Conservation (phyloP, 2,113 vertebrate species). For the Ornithorhynchus anatinus region DNA sequence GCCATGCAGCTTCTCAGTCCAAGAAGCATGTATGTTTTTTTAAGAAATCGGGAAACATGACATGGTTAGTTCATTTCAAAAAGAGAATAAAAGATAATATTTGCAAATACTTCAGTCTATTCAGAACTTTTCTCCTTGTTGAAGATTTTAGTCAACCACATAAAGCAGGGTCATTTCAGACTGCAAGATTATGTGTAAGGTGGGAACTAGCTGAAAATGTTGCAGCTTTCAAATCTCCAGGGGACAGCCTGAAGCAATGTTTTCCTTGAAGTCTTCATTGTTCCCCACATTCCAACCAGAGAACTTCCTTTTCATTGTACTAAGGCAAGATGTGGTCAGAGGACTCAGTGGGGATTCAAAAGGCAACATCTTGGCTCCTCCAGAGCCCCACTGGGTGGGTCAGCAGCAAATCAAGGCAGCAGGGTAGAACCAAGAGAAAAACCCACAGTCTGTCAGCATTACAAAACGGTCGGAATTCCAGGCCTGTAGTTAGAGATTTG, state of each 20-base stretch:
- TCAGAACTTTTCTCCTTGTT: not conserved
- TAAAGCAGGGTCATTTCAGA: not conserved
- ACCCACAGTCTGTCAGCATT: not conserved
- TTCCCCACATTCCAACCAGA: not conserved
- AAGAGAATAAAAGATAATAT: not conserved
- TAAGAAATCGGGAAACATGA: not conserved
- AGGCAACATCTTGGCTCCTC: not conserved
- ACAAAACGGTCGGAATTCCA: too few relatives aligned
- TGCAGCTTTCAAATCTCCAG: constrained; percentile 12
- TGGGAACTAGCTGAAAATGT: constrained; percentile 10
- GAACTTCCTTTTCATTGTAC: not conserved
- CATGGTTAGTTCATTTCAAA: not conserved
- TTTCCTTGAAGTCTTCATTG: constrained; percentile 16
- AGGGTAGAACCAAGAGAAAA: not conserved
- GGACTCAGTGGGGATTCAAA: constrained; percentile 9
- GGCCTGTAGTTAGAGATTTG: not conserved
- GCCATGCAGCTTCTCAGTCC: constrained; percentile 2
- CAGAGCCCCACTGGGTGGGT: too few relatives aligned
- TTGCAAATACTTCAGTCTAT: not conserved
- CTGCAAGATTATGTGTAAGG: not conserved
- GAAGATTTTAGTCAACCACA: not conserved
- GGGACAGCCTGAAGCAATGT: constrained; percentile 1
- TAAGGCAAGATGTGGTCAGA: not conserved
- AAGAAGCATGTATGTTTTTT: not conserved
- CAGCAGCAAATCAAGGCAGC: too few relatives aligned